Evolutionary conservation across 2,113 vertebrate species (phyloP).

Genomic region (Scophthalmus maximus): DNA sequence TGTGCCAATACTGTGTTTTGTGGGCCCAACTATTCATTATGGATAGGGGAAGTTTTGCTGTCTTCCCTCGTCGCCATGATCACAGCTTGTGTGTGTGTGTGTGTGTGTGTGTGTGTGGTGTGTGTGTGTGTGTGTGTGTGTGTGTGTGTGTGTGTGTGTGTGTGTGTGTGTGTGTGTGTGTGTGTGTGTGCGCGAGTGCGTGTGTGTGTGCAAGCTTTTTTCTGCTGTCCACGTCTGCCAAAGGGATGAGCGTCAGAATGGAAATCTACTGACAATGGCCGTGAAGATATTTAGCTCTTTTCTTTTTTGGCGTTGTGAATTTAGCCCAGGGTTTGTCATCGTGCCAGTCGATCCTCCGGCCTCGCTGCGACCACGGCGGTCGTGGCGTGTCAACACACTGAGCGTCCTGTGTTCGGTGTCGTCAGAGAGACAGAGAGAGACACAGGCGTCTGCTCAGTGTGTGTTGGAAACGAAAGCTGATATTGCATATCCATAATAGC

Average conservation of each 20-base stretch:
- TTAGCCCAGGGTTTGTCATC: slow-evolving; percentile 45
- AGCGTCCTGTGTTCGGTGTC: slow-evolving; percentile 26
- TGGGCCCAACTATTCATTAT: slow-evolving; percentile 71
- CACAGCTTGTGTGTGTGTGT: slow-evolving; percentile 55
- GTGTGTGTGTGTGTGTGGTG: slow-evolving; percentile 36
- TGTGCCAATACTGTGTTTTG: slow-evolving; percentile 62
- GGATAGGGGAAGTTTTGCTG: slow-evolving; percentile 48
- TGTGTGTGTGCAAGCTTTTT: slow-evolving; percentile 41
- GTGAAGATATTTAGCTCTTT: neutral
- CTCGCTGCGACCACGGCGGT: neutral
- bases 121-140: slow-evolving; percentile 45
- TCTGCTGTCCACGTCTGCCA: slow-evolving; percentile 29
- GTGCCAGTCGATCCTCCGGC: slow-evolving; percentile 6
- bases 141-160: slow-evolving; percentile 45
- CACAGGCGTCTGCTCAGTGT: neutral
- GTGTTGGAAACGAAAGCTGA: slow-evolving; percentile 14
- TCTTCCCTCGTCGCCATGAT: slow-evolving; percentile 66
- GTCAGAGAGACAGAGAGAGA: slow-evolving; percentile 1
- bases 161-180: slow-evolving; percentile 52
- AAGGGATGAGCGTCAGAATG: slow-evolving; percentile 26
- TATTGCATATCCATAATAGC: neutral
- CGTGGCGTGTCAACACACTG: slow-evolving; percentile 44
- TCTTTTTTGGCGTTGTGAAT: neutral
- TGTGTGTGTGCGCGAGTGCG: slow-evolving; percentile 37
- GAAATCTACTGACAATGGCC: slow-evolving; percentile 37